phyloP scores from a whole-genome alignment of 1,140 invertebrate species.

The Nasonia longicornis region DNA sequence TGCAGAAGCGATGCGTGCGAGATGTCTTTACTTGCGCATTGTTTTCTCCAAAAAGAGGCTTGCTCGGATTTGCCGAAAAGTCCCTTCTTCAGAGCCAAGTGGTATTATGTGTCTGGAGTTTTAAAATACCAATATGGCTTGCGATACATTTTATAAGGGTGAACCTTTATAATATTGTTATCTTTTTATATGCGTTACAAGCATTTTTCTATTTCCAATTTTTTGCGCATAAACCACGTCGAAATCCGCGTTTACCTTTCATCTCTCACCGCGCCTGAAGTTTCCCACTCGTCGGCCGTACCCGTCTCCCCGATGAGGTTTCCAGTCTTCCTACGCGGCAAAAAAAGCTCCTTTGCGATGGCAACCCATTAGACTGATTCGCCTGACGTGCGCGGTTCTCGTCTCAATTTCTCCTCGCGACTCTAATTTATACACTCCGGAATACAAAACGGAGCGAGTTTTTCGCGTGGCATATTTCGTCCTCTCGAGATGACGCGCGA shows the following conservation, averaged over 20 bases:
- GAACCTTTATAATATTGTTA: too few relatives aligned
- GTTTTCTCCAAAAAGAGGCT: neutral
- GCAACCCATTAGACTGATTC: constrained; percentile 37
- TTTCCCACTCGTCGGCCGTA: too few relatives aligned
- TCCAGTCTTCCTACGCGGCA: neutral
- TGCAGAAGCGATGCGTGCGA: neutral
- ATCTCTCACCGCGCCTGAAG: too few relatives aligned
- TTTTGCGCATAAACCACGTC: too few relatives aligned
- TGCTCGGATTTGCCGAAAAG: neutral
- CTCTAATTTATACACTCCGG: constrained; percentile 31
- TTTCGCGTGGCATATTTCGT: constrained; percentile 21
- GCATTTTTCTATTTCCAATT: too few relatives aligned
- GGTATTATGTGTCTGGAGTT: neutral
- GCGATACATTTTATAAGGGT: too few relatives aligned
- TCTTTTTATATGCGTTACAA: too few relatives aligned
- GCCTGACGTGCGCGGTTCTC: constrained; percentile 11
- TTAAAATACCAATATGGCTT: neutral
- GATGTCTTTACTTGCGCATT: neutral
- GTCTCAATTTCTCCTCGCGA: constrained; percentile 8
- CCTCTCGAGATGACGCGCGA: neutral
- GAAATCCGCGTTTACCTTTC: too few relatives aligned
- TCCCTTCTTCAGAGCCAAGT: neutral
- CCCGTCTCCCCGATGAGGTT: neutral
- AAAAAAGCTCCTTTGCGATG: neutral
- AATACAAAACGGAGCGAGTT: constrained; percentile 26